Base-by-base conservation (phyloP, 2,113 vertebrate genomes). In the Piprites chloris region DNA sequence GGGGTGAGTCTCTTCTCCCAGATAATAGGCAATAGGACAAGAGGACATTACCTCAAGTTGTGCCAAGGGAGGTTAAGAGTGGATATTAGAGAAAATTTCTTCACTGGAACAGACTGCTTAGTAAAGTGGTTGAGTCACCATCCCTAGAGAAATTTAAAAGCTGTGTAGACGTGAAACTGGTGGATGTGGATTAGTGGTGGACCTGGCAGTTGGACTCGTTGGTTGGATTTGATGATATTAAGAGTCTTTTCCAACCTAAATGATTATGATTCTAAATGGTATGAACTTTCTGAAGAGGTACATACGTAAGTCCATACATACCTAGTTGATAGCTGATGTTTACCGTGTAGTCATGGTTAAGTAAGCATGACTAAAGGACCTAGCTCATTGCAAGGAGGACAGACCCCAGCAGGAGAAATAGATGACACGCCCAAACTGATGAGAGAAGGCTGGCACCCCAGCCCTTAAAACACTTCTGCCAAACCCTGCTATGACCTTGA, bases 281-380 rank as follows among this genome's bases (percentile, higher is more conserved):
- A 41, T 22, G n/a, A 47, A n/a, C 30, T 75, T 61, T 41, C n/a
- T 76, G 39, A 53, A 18, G 33, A 53, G 42, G 16, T 35, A 7
- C 32, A 5, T 10, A 8, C 17, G 12, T 8, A 21, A 0, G 0
- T 30, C 12, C 11, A 7, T 7, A 17, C 12, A 11, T 26, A 50
- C 14, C 14, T 2, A 9, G 6, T 6, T 15, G 10, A 22, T 6
- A 16, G 30, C 7, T 27, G 11, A 10, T 72, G n/a, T 0, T 9
- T 65, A 13, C 26, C 16, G 11, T 2, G 42, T 28, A 58, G 37
- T 6, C 32, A 26, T 11, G 35, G 15, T 44, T 42, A 21, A 50
- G 17, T 8, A 14, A 52, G 13, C 26, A 9, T 4, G 27, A 33
- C 6, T 58, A 9, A 66, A 19, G 6, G 42, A 42, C 4, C 9